A percentile compares a stretch with the other conserved stretches of the same genome.
phyloP scores from a whole-genome alignment of 2,888 invertebrate genomes.

The Morinoia aosen region DNA sequence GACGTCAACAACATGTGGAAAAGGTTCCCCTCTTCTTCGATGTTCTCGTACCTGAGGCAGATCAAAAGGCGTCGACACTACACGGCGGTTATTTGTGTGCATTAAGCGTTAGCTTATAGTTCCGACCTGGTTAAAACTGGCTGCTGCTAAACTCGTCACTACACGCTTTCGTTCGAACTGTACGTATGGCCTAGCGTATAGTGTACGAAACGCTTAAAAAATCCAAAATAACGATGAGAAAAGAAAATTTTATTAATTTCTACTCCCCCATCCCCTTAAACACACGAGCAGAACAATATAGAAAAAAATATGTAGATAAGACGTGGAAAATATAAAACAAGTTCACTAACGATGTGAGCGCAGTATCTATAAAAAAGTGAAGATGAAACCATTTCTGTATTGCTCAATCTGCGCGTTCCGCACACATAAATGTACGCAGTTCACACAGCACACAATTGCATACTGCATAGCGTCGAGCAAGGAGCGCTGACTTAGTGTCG shows the following conservation, averaged over 20 bases:
- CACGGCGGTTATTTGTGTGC: background rate
- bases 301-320: background rate
- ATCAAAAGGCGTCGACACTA: background rate
- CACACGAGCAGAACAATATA: background rate
- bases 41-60: slow-evolving; percentile 13
- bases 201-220: background rate
- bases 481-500: no score
- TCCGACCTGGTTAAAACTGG: background rate
- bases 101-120: background rate
- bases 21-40: background rate
- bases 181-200: no score
- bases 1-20: background rate
- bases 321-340: background rate
- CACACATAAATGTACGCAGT: no score
- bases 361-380: background rate
- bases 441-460: no score
- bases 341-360: background rate
- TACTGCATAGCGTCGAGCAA: no score
- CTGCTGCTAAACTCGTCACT: background rate
- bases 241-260: background rate
- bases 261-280: background rate
- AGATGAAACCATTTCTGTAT: no score
- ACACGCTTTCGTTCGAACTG: background rate
- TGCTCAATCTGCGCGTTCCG: no score
- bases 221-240: background rate